Evolutionary conservation across 64 coral and sea anemone species (phyloP), one percentile per base, ranked within the genome.

Genomic region (Platygyra sinensis): DNA sequence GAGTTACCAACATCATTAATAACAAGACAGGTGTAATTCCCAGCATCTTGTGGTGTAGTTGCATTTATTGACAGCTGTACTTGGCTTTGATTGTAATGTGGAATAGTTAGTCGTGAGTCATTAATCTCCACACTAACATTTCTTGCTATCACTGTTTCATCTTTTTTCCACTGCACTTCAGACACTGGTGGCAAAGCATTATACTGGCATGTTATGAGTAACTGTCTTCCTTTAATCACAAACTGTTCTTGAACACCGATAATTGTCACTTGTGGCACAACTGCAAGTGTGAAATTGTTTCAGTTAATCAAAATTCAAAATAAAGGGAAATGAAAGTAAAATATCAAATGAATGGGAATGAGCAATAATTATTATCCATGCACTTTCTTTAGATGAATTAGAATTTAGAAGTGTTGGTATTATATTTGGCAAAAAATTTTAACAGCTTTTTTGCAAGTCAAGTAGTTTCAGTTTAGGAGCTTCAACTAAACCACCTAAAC

Each of bases 141-240:
- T 31, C 29, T 1, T 30, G 27, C 72, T 27, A 74, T 74, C 30
- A 36, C 72, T 11, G 72, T 12, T 29, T 63, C 72, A 29, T 32
- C 72, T 31, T 74, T 74, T 74, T 27, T 18, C 72, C 72, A 74
- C 4, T 74, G 11, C 30, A 74, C 72, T 74, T 74, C 72, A 74
- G 25, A 74, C 25, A 74, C 72, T 74, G 72, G 72, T 74, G 72
- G 72, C 14, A 12, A 74, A 8, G 72, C 72, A 29, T 36, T 13
- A 74, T 74, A 74, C 25, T 24, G 72, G 28, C 72, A 74, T 38
- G 29, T 74, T 30, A 74, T 27, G 28, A 15, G 27, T 3, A 74
- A 30, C 24, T 74, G 24, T 4, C 72, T 14, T 22, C 72, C 72
- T 31, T 16, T 74, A 13, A 12, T 12, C 30, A 74, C 24, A 33